Evolutionary conservation across 30 jellyfish, hydroid and myxozoan genomes (phyloP).

Genomic region (Pelagia noctiluca): DNA sequence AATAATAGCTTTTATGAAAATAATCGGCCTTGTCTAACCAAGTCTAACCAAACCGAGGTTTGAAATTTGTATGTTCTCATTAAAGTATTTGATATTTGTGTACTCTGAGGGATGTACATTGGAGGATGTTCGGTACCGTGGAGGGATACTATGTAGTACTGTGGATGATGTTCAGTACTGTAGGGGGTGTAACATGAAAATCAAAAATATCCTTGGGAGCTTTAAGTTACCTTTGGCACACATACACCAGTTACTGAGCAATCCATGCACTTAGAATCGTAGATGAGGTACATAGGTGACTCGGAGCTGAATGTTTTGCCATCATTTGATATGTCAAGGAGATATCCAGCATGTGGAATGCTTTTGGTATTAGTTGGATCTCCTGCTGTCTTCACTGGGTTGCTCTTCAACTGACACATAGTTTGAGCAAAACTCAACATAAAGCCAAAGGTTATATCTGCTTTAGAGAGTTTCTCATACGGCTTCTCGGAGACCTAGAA

Average conservation of each 20-base stretch:
- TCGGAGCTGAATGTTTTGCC: conserved; percentile 58
- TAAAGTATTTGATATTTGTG: too few relatives aligned
- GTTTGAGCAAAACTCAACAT: conserved; percentile 85
- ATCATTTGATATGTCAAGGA: conserved; percentile 78
- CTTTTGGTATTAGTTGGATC: conserved; percentile 36
- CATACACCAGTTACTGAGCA: conserved; percentile 71
- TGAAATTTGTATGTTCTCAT: too few relatives aligned
- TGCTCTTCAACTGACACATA: conserved; percentile 65
- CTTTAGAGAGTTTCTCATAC: neutral
- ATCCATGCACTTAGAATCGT: conserved; percentile 90
- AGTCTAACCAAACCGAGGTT: too few relatives aligned
- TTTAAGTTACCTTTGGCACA: conserved; percentile 60
- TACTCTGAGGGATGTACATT: too few relatives aligned
- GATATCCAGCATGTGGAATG: conserved; percentile 75
- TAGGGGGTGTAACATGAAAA: neutral
- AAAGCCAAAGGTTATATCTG: conserved; percentile 37
- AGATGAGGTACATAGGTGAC: conserved; percentile 56
- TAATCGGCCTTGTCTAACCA: too few relatives aligned
- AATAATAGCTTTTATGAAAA: too few relatives aligned
- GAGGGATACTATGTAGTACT: too few relatives aligned
- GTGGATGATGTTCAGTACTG: too few relatives aligned
- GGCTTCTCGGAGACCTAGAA: conserved; percentile 46
- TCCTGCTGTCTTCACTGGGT: conserved; percentile 53
- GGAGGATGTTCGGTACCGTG: too few relatives aligned
- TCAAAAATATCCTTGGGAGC: neutral